phyloP scores from a whole-genome alignment of 1,140 invertebrate species.

The Tribolium madens region DNA sequence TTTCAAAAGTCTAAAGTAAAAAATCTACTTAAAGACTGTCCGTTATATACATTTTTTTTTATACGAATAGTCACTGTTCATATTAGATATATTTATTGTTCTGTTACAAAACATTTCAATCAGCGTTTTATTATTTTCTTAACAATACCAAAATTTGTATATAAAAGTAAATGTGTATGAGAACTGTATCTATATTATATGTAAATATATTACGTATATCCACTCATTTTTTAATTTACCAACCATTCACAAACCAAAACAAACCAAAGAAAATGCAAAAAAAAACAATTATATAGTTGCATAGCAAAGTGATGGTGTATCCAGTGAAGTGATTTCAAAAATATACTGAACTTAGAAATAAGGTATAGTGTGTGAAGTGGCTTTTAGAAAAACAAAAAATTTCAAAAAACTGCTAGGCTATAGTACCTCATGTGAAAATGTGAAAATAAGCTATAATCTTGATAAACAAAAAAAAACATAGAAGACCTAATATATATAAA shows the following conservation, averaged over 20 bases:
- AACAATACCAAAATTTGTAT: constrained; percentile 40
- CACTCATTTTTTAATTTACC: constrained; percentile 3
- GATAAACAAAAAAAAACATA: too few relatives aligned
- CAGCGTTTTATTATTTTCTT: constrained; percentile 23
- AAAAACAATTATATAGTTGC: too few relatives aligned
- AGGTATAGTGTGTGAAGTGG: too few relatives aligned
- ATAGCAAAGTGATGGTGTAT: too few relatives aligned
- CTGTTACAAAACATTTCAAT: constrained; percentile 20
- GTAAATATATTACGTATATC: constrained; percentile 46
- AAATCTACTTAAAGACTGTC: constrained; percentile 5
- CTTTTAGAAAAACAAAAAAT: too few relatives aligned
- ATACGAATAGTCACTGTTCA: constrained; percentile 39
- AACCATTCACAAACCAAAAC: background rate
- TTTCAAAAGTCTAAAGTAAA: constrained; percentile 17
- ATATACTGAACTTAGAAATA: too few relatives aligned
- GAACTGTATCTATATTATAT: constrained; percentile 47
- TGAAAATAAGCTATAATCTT: too few relatives aligned
- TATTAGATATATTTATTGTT: constrained; percentile 34
- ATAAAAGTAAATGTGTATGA: constrained; percentile 47
- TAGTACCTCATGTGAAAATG: too few relatives aligned
- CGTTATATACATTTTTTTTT: constrained; percentile 5
- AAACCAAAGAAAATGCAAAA: too few relatives aligned
- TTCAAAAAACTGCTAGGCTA: too few relatives aligned
- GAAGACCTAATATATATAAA: too few relatives aligned
- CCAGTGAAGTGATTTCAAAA: too few relatives aligned